These are phyloP conservation scores for Papilio machaon DNA, from an alignment of 1,140 invertebrate genomes.

Conservation along the genomic window DNA sequence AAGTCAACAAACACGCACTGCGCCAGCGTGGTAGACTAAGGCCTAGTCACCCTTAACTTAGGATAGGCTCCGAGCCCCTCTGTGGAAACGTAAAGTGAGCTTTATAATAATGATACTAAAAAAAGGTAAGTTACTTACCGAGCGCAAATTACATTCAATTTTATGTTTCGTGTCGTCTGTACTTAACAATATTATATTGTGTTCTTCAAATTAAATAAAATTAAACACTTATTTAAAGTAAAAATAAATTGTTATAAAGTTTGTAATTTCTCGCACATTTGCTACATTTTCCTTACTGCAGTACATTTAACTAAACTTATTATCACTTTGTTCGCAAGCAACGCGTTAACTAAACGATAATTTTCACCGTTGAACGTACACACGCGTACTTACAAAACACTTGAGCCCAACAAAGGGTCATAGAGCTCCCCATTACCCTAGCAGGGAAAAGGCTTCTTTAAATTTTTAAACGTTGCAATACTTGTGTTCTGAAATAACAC, in stretches of 20 bases:
- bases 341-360: constrained; percentile 39
- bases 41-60: too few relatives aligned
- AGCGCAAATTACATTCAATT: too few relatives aligned
- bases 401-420: constrained; percentile 40
- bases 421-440: constrained; percentile 38
- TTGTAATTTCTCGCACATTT: constrained; percentile 4
- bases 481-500: constrained; percentile 37
- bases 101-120: too few relatives aligned
- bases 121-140: too few relatives aligned
- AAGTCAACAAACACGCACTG: too few relatives aligned
- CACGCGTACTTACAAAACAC: constrained; percentile 38
- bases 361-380: constrained; percentile 38
- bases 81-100: too few relatives aligned
- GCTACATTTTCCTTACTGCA: constrained; percentile 20
- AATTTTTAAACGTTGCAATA: constrained; percentile 38
- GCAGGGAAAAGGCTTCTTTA: constrained; percentile 39
- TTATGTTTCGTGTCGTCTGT: background rate
- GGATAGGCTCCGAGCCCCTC: too few relatives aligned
- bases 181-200: background rate
- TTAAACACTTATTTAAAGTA: background rate
- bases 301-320: constrained; percentile 37
- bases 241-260: background rate
- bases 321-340: constrained; percentile 36
- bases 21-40: too few relatives aligned
- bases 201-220: constrained; percentile 6